Conservation (phyloP, 2,888 invertebrate species). For the Pyrochroa serraticornis region DNA sequence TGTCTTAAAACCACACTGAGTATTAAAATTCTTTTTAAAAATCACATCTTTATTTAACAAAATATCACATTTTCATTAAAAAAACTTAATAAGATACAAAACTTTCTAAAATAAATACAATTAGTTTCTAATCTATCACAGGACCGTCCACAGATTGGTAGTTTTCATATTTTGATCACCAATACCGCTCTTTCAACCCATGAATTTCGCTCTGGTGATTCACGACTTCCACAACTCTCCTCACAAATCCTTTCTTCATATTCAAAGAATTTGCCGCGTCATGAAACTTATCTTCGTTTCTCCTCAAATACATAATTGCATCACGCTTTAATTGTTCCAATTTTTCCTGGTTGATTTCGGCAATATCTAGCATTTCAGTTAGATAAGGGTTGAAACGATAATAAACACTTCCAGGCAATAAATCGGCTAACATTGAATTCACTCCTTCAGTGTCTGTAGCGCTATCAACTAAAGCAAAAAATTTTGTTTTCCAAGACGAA, state of each 20-base stretch:
- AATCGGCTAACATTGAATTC: constrained; percentile 75
- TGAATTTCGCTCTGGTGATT: constrained; percentile 49
- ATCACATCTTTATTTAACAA: too few relatives aligned
- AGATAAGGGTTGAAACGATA: constrained; percentile 88
- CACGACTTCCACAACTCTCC: constrained; percentile 58
- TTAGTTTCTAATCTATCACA: too few relatives aligned
- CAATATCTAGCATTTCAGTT: constrained; percentile 77
- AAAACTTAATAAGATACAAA: too few relatives aligned
- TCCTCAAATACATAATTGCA: constrained; percentile 76
- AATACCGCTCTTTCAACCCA: constrained; percentile 14
- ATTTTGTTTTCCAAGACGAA: constrained; percentile 76
- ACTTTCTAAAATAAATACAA: too few relatives aligned
- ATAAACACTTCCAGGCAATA: constrained; percentile 74
- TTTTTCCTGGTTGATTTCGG: constrained; percentile 76
- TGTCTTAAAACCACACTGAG: too few relatives aligned
- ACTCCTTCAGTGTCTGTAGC: constrained; percentile 88
- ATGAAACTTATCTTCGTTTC: constrained; percentile 78
- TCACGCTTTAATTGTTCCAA: constrained; percentile 73
- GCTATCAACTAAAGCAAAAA: constrained; percentile 79
- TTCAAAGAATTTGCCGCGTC: constrained; percentile 62
- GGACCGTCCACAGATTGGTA: too few relatives aligned
- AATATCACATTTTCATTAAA: too few relatives aligned
- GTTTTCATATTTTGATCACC: too few relatives aligned
- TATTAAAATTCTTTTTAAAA: too few relatives aligned
- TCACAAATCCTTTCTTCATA: constrained; percentile 51